Percentiles rank a stretch among this genome's conserved stretches.
phyloP scores from a whole-genome alignment of 2,797 vertebrate genomes.

The Perodicticus potto region DNA sequence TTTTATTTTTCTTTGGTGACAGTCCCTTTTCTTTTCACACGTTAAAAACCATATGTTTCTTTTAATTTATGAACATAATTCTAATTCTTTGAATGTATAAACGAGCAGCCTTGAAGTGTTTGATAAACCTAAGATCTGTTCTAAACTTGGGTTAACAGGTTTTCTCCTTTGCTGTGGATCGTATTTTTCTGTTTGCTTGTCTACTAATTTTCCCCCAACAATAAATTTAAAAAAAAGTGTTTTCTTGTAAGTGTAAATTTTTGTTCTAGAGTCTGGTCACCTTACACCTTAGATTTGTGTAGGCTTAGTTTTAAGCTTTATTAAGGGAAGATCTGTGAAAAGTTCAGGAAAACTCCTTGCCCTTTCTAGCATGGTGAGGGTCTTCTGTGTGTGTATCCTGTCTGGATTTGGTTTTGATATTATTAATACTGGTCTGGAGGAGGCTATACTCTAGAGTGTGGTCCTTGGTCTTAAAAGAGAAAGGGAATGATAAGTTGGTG shows the following conservation, averaged over 20 bases:
- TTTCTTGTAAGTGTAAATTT: constrained; percentile 16
- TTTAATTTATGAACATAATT: background rate
- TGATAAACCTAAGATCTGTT: background rate
- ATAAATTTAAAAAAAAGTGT: background rate
- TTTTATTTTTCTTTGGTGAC: constrained; percentile 8
- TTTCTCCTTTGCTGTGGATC: background rate
- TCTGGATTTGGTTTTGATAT: background rate
- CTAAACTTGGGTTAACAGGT: background rate
- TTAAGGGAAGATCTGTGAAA: background rate
- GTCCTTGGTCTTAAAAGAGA: background rate
- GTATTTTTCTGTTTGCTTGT: background rate
- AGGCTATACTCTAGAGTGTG: background rate
- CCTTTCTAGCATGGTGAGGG: background rate
- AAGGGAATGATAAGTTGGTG: background rate
- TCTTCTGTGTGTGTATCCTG: background rate
- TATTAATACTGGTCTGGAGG: background rate
- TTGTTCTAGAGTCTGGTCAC: background rate
- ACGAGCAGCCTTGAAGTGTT: background rate
- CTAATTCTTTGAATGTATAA: background rate
- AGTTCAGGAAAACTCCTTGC: background rate
- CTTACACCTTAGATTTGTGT: background rate
- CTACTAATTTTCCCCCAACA: background rate
- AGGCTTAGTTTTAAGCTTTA: background rate
- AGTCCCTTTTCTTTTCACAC: background rate
- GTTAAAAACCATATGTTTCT: constrained; percentile 25